phyloP scores from a whole-genome alignment of 1,140 invertebrate species.

The Linepithema humile region DNA sequence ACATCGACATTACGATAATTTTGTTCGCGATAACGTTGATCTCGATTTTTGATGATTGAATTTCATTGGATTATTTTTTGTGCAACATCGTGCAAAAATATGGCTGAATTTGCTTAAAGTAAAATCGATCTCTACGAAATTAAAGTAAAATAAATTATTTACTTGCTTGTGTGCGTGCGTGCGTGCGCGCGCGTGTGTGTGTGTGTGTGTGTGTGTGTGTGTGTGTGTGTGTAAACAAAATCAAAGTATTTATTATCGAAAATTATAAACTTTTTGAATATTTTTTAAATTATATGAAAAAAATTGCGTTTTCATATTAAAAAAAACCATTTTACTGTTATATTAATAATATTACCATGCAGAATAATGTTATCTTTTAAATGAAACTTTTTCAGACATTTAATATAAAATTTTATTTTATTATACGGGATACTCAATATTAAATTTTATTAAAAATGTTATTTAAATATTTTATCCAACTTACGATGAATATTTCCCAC shows the following conservation, averaged over 20 bases:
- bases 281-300: no score
- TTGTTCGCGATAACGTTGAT: neutral
- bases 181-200: no score
- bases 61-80: neutral
- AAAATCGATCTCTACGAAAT: neutral
- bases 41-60: neutral
- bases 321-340: no score
- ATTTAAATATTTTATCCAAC: neutral
- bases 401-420: neutral
- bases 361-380: neutral
- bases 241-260: no score
- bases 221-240: no score
- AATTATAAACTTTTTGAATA: no score
- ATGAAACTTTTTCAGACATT: neutral
- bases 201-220: no score
- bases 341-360: neutral
- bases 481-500: neutral
- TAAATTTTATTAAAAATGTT: neutral
- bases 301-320: no score
- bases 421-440: neutral
- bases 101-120: neutral
- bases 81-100: neutral
- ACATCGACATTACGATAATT: slow-evolving; percentile 9
- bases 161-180: no score
- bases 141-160: neutral